phyloP scores from a whole-genome alignment of 2,113 vertebrate genomes.

The Tragelaphus buxtoni region DNA sequence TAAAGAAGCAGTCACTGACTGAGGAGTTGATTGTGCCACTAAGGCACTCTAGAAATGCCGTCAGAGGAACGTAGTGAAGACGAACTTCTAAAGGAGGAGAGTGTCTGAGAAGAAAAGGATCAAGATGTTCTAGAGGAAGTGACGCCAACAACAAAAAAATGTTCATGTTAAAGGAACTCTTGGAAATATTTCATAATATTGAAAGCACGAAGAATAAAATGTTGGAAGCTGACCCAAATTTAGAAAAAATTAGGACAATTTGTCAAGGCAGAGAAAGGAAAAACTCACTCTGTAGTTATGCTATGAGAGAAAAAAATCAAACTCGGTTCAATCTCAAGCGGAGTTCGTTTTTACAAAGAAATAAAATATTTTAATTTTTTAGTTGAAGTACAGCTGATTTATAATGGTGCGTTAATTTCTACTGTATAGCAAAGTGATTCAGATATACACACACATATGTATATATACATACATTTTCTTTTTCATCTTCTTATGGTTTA shows the following conservation, averaged over 20 bases:
- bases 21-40: neutral
- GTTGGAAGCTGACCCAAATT: neutral
- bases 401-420: neutral
- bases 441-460: neutral
- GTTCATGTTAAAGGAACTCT: neutral
- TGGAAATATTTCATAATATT: constrained; percentile 29
- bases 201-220: neutral
- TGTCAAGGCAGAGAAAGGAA: neutral
- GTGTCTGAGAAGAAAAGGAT: neutral
- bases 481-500: neutral
- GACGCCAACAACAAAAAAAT: neutral
- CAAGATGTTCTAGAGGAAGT: neutral
- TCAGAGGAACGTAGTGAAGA: neutral
- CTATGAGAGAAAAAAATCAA: neutral
- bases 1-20: neutral
- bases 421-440: neutral
- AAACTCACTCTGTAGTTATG: neutral
- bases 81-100: neutral
- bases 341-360: neutral
- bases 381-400: neutral
- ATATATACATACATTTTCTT: neutral
- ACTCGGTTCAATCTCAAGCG: neutral
- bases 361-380: neutral
- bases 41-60: neutral
- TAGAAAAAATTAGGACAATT: neutral